Evolutionary conservation across 2,113 vertebrate genomes (phyloP).

Genomic region (Mixornis gularis): DNA sequence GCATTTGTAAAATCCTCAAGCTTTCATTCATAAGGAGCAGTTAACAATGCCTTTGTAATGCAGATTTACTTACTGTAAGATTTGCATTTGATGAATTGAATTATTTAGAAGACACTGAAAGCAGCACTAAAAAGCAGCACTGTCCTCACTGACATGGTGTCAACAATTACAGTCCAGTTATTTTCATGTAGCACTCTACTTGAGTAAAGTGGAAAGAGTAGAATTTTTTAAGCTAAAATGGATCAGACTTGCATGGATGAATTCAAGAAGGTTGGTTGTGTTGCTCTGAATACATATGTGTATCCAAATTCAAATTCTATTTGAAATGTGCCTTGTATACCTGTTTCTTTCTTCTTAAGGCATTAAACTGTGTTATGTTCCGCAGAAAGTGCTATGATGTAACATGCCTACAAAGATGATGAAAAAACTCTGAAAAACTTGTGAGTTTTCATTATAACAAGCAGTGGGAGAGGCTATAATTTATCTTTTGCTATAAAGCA

Average conservation of each 20-base stretch:
- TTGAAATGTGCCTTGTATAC: neutral
- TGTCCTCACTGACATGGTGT: neutral
- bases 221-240: neutral
- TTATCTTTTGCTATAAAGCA: neutral
- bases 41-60: neutral
- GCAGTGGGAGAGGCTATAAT: neutral
- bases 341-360: neutral
- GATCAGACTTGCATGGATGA: neutral
- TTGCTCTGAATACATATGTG: neutral
- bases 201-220: neutral
- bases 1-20: neutral
- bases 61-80: neutral
- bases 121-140: neutral
- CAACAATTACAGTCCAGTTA: neutral
- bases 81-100: neutral
- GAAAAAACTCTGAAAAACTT: neutral
- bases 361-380: neutral
- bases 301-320: neutral
- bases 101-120: neutral
- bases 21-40: neutral
- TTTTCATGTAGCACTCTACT: neutral
- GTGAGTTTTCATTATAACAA: neutral
- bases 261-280: neutral
- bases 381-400: neutral
- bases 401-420: neutral